Conservation (phyloP, 2,797 vertebrate species). For the Betta splendens region DNA sequence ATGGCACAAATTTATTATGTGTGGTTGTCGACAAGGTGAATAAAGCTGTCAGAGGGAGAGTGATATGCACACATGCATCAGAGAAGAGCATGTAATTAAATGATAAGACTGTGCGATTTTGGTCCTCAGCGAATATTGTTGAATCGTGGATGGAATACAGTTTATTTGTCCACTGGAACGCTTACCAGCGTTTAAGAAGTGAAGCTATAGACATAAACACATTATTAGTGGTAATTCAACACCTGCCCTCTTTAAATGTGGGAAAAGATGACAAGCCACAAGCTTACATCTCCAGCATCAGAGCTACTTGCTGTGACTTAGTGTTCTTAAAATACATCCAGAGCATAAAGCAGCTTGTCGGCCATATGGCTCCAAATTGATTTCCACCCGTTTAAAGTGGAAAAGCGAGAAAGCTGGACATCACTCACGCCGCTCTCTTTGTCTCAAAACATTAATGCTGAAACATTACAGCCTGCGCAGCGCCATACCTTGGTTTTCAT, state of each 20-base stretch:
- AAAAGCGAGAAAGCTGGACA: constrained; percentile 10
- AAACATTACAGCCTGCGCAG: constrained; percentile 37
- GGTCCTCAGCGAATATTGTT: constrained; percentile 20
- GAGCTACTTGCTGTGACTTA: constrained; percentile 11
- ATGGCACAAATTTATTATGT: constrained; percentile 71
- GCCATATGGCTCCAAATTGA: constrained; percentile 27
- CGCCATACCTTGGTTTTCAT: constrained; percentile 47
- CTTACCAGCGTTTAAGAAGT: neutral
- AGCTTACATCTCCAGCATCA: constrained; percentile 24
- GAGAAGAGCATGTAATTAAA: constrained; percentile 50
- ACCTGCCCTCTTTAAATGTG: neutral
- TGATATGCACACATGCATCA: constrained; percentile 41
- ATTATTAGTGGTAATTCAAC: constrained; percentile 4
- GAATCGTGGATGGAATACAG: neutral
- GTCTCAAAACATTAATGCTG: constrained; percentile 46
- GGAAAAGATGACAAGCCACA: constrained; percentile 35
- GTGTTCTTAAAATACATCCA: constrained; percentile 11
- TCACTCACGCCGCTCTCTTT: constrained; percentile 35
- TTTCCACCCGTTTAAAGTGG: constrained; percentile 34
- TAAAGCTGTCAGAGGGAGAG: constrained; percentile 67
- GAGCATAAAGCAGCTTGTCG: constrained; percentile 19
- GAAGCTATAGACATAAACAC: neutral
- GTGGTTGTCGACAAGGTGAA: constrained; percentile 50
- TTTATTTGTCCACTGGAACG: neutral
- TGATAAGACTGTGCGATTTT: constrained; percentile 46